Conservation (phyloP, 64 coral and sea anemone species). For the Stichodactyla mertensii region DNA sequence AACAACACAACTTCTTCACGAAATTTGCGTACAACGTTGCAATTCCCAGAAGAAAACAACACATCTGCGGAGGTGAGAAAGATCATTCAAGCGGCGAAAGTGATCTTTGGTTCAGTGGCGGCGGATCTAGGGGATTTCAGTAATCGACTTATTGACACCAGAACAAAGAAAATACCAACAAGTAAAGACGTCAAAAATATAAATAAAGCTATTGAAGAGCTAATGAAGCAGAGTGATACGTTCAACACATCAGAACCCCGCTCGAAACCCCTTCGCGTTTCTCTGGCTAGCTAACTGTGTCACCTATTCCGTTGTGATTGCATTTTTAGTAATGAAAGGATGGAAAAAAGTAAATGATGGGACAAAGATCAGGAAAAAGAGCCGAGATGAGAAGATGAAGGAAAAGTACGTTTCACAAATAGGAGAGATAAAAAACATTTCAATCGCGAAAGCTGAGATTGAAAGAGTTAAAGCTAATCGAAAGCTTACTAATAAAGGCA, state of each 20-base stretch:
- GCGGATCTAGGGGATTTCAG: not conserved
- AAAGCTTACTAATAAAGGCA: too few species aligned
- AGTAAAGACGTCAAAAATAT: not conserved
- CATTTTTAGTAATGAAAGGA: not conserved
- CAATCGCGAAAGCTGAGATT: not conserved
- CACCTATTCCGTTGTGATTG: not conserved
- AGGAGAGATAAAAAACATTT: not conserved
- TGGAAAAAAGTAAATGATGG: not conserved
- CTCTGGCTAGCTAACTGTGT: not conserved
- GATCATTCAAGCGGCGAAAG: constrained; percentile 12
- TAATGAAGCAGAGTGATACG: constrained; percentile 17
- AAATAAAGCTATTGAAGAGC: constrained; percentile 24
- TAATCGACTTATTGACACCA: constrained; percentile 30
- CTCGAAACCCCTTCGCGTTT: not conserved
- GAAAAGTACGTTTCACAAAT: not conserved
- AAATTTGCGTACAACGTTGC: constrained; percentile 22
- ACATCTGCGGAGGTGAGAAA: constrained; percentile 16
- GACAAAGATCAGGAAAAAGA: not conserved
- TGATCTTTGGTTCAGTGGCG: not conserved
- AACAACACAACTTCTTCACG: not conserved
- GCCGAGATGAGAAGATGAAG: not conserved
- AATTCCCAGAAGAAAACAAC: constrained; percentile 11
- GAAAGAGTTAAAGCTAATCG: too few species aligned
- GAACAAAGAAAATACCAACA: constrained; percentile 31
- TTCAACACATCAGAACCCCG: not conserved